Evolutionary conservation across 2,113 vertebrate genomes (phyloP).

Genomic region (Malurus melanocephalus): DNA sequence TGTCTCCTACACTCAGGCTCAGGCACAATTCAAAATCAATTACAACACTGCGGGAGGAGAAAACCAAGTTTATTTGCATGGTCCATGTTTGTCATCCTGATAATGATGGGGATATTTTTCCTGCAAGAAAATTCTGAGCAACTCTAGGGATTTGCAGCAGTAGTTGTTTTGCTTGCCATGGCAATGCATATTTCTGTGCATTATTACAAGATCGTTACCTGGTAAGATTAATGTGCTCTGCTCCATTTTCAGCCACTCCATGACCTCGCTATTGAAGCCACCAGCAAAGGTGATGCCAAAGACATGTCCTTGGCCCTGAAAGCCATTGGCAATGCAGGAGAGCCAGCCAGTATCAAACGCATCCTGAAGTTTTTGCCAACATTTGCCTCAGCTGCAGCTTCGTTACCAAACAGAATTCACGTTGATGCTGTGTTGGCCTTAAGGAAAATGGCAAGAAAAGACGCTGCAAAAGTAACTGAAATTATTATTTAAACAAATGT

Average conservation of each 20-base stretch:
- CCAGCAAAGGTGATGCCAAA: slow-evolving; percentile 50
- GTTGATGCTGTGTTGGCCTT: slow-evolving; percentile 79
- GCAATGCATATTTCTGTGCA: neutral
- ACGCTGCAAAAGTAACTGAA: slow-evolving; percentile 74
- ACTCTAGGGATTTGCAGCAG: neutral
- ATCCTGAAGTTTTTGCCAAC: slow-evolving; percentile 83
- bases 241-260: slow-evolving; percentile 77
- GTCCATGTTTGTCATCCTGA: neutral
- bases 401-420: slow-evolving; percentile 71
- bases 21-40: neutral
- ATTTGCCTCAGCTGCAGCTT: slow-evolving; percentile 63
- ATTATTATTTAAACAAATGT: neutral
- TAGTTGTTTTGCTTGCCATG: neutral
- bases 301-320: slow-evolving; percentile 78
- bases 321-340: slow-evolving; percentile 85
- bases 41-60: neutral
- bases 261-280: slow-evolving; percentile 71
- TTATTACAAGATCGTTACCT: neutral
- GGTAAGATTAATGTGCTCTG: neutral
- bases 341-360: slow-evolving; percentile 80
- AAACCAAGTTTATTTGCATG: neutral
- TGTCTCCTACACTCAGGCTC: neutral
- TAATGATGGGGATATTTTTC: neutral
- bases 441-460: slow-evolving; percentile 77
- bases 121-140: neutral